Percentiles rank a stretch among this genome's conserved stretches.
phyloP scores from a whole-genome alignment of 2,888 invertebrate species.

The Mycalesis mineus region DNA sequence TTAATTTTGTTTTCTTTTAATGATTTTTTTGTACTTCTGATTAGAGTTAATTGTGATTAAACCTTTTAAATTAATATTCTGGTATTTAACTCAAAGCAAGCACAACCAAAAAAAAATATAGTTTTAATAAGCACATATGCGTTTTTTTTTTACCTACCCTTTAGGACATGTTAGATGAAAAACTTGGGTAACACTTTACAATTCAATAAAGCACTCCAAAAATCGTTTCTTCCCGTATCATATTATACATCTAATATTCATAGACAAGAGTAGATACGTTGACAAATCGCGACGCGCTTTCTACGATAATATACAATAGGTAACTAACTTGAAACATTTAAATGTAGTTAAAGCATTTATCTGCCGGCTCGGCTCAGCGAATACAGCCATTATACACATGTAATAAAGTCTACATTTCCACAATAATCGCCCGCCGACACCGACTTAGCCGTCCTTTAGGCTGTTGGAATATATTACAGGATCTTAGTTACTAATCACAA shows the following conservation, averaged over 20 bases:
- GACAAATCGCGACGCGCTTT: constrained; percentile 38
- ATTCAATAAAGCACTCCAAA: constrained; percentile 2
- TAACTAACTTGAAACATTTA: constrained; percentile 71
- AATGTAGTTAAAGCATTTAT: constrained; percentile 75
- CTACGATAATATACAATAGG: constrained; percentile 57
- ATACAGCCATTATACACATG: constrained; percentile 12
- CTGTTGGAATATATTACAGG: constrained; percentile 58
- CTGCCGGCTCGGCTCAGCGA: constrained; percentile 53
- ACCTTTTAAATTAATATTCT: no score
- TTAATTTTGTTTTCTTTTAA: no score
- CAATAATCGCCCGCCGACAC: constrained; percentile 41
- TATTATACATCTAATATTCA: constrained; percentile 17
- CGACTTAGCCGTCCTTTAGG: constrained; percentile 71
- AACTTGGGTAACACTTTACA: constrained; percentile 23
- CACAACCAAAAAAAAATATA: no score
- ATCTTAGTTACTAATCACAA: constrained; percentile 73
- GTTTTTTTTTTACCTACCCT: background rate
- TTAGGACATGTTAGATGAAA: background rate
- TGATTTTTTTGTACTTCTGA: no score
- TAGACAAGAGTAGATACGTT: constrained; percentile 19
- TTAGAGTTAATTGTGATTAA: no score
- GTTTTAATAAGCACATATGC: no score
- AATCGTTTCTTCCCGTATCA: constrained; percentile 2
- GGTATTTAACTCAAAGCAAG: no score
- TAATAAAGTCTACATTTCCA: constrained; percentile 9